A percentile compares a stretch with the other conserved stretches of the same genome.
These are phyloP conservation scores for Ichneumoninae sp. DNA, from an alignment of 2,888 invertebrate species.

Conservation along the genomic window DNA sequence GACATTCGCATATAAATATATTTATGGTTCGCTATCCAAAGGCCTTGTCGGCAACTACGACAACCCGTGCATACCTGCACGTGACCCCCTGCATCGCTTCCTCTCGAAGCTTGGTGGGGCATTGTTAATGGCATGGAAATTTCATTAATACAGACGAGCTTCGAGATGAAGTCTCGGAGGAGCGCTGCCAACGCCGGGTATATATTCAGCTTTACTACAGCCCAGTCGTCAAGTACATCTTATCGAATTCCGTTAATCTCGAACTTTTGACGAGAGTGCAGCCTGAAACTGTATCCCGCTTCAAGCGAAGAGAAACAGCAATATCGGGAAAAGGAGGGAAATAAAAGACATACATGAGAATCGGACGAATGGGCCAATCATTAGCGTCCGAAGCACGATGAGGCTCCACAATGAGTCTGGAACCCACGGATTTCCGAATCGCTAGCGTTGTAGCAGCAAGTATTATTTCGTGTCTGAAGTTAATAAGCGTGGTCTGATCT, in stretches of 20 bases:
- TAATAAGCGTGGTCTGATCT: background rate
- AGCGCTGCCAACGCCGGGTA: conserved; percentile 21
- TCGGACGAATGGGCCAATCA: background rate
- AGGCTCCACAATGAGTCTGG: background rate
- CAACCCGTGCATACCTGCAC: background rate
- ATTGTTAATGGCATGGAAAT: conserved; percentile 60
- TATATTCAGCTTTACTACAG: conserved; percentile 40
- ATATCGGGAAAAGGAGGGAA: background rate
- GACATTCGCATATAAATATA: conserved; percentile 4
- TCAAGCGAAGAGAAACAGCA: background rate
- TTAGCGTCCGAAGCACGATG: background rate
- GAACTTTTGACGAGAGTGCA: conserved; percentile 15
- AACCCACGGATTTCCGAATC: background rate
- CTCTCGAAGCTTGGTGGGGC: conserved; percentile 29
- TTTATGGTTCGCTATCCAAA: background rate
- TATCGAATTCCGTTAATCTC: conserved; percentile 15
- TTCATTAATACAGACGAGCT: conserved; percentile 65
- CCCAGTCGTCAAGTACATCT: background rate
- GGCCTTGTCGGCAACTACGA: background rate
- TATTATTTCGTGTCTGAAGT: background rate
- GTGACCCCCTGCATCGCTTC: conserved; percentile 20
- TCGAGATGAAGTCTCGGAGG: conserved; percentile 48
- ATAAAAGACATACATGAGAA: background rate
- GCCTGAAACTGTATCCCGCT: background rate
- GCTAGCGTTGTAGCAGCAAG: no score